Evolutionary conservation across 1,140 invertebrate genomes (phyloP), one percentile per base, ranked within the genome.

Genomic region (Papilio glaucus): DNA sequence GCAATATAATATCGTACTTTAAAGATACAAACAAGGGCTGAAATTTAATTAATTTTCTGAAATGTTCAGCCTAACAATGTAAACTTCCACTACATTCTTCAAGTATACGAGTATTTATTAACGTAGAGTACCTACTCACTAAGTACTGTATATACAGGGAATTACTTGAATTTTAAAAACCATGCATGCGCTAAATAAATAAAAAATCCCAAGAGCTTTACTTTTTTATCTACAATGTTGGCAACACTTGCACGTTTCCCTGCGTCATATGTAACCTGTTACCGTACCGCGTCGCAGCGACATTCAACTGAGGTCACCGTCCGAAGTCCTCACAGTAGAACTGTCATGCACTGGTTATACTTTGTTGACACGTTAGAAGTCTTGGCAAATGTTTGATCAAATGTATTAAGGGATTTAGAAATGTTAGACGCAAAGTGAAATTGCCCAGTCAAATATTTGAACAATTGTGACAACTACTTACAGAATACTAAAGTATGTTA

Each of bases 241-340:
- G 2, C 29, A 61, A 61, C 26, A 33, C 60, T 61, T 9, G 9
- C 4, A 37, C 8, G 26, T n/a, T 63, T 63, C 38, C 60, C 62
- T 65, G 62, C 37, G 60, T 33, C 60, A 6, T 21, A 38, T 24
- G 62, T 41, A 15, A 62, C 60, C 60, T 62, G 60, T 62, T 33
- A 21, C 62, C 29, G 6, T 57, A 1, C 12, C n/a, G 26, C 26
- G n/a, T n/a, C n/a, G n/a, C n/a, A 13, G 29, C 15, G n/a, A n/a
- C 60, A 39, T 18, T 39, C 8, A n/a, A 6, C 33, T n/a, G 37
- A 65, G 62, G 33, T 65, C 62, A 65, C 62, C 37, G 37, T 21
- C 37, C 62, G 33, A n/a, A n/a, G n/a, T n/a, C n/a, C n/a, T n/a
- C 37, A 18, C 18, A 18, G 37, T 33, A 33, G 2, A 33, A 33